Evolutionary conservation across 2,888 invertebrate genomes (phyloP), one percentile per base, ranked within the genome.

Genomic region (Barypeithes pellucidus): DNA sequence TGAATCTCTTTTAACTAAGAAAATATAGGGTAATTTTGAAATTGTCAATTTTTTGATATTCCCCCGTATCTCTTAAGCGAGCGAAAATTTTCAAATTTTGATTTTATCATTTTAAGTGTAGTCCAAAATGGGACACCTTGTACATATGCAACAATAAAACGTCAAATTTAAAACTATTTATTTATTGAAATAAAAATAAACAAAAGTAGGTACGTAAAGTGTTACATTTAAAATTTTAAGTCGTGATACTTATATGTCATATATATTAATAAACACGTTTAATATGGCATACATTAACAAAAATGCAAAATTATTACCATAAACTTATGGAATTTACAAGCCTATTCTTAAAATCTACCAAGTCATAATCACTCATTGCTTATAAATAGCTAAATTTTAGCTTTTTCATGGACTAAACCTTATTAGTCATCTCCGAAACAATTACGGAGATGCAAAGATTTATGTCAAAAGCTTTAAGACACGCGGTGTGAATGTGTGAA

Each of bases 401-500:
- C 75, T 79, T 79, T 78, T 68, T 29, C 7, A 45, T 66, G 67
- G 73, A 76, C 78, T 62, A 72, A 72, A 76, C 71, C 73, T 79
- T 76, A 59, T 8, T 20, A 24, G 45, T 61, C 69, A 57, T 72
- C 70, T 68, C 59, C 67, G 66, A 61, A 57, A 60, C n/a, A 29
- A 5, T 29, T 5, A 29, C 36, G 61, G 68, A 61, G 57, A 20
- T 47, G 52, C 47, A 33, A 67, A 60, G 77, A 76, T 69, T 77
- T 73, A 78, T 78, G 80, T 78, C 80, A 76, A 76, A 81, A 82
- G 81, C 81, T 80, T 72, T 85, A 85, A 85, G 85, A 85, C 85
- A 85, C 75, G 75, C 85, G 82, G 84, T 83, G 85, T 85, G 85
- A 85, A 85, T 82, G 82, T 83, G 84, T 82, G 81, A 79, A 83